Evolutionary conservation across 2,113 vertebrate species (phyloP).

Genomic region (Glaucomys volans): DNA sequence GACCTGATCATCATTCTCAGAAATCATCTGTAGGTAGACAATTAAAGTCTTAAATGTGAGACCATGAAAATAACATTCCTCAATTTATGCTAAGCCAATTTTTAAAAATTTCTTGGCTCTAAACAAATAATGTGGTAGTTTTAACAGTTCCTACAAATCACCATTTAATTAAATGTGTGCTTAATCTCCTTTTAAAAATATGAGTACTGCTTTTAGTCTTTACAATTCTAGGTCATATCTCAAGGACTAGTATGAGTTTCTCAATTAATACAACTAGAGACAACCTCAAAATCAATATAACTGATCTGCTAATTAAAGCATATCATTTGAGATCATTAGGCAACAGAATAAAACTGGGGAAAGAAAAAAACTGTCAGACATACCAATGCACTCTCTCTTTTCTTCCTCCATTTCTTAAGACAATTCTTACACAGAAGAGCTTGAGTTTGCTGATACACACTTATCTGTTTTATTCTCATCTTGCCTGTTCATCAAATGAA

Average conservation of each 20-base stretch:
- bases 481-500: slow-evolving; percentile 28
- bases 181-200: not conserved
- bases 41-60: too few relatives aligned
- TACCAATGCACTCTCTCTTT: slow-evolving; percentile 83
- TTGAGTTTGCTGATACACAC: slow-evolving; percentile 81
- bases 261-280: not conserved
- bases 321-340: not conserved
- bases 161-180: not conserved
- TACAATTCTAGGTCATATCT: not conserved
- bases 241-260: not conserved
- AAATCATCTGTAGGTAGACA: too few relatives aligned
- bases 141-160: not conserved
- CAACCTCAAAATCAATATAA: not conserved
- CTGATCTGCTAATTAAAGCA: not conserved
- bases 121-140: not conserved
- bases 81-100: too few relatives aligned
- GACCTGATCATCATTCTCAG: too few relatives aligned
- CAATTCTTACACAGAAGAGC: slow-evolving; percentile 85
- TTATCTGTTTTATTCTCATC: slow-evolving; percentile 70
- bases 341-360: not conserved
- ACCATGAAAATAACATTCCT: too few relatives aligned
- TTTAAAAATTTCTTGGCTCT: not conserved
- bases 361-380: not conserved
- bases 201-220: not conserved
- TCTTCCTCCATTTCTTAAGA: slow-evolving; percentile 85